Base-by-base conservation (phyloP, 92 coral and sea anemone genomes). In the Bergia puertoricense region DNA sequence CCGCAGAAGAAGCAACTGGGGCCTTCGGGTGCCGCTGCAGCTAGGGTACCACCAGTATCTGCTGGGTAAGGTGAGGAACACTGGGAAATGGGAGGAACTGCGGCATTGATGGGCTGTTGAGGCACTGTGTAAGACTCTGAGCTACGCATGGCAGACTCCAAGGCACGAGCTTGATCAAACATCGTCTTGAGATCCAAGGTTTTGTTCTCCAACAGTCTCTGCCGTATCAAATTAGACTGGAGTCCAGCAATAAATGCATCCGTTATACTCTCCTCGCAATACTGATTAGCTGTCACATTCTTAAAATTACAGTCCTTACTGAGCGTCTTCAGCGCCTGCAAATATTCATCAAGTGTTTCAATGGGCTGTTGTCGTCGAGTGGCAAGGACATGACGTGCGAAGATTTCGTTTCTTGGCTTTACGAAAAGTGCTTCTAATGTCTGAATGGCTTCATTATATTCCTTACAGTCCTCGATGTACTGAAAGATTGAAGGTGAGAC, bases 1-100 rank as follows among this genome's bases (percentile, higher is more conserved):
- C 94, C 94, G 89, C 94, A 91, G 80, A 89, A 91, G 90, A 72
- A 91, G 72, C 91, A 91, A 36, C 73, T 73, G 14, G 78, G 39
- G 79, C 71, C 79, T 85, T 85, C 89, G 62, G 92, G 41, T 80
- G 18, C 76, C 59, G 62, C 79, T 40, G 92, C 92, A 36, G n/a
- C n/a, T n/a, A n/a, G n/a, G n/a, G n/a, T n/a, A 88, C 92, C 69
- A 89, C 73, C 15, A 62, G 23, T 76, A 3, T 89, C 41, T 40
- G 69, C 23, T 85, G 75, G 30, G 80, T 51, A 71, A 65, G 51
- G 48, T 54, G 50, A 39, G 81, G 50, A 43, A 22, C n/a, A 43
- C 37, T 80, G 50, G 65, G 37, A 43, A 80, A 43, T 42, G 30
- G 43, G 51, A 54, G 90, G 77, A 86, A 78, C 67, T 36, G 90